A percentile compares a stretch with the other conserved stretches of the same genome.
Conservation (phyloP, 2,888 invertebrate genomes). For the Calliscelio sp. region DNA sequence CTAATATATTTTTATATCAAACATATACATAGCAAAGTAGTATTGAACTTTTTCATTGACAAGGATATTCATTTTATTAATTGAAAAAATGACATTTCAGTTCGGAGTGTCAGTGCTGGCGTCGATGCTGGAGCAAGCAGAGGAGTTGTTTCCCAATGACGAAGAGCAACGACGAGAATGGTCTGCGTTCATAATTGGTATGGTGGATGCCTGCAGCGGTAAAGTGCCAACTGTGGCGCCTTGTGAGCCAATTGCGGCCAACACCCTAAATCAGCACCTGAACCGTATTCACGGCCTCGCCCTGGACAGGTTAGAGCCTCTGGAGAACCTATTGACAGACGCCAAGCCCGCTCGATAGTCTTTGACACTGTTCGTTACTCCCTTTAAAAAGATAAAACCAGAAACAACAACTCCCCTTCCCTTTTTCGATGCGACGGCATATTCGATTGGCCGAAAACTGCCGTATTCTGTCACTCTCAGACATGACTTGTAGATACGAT, state of each 20-base stretch:
- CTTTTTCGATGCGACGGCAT: conserved; percentile 28
- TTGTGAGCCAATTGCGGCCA: conserved; percentile 81
- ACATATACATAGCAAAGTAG: no score
- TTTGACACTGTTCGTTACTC: conserved; percentile 68
- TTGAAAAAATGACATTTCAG: conserved; percentile 79
- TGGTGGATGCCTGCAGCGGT: conserved; percentile 79
- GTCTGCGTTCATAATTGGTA: conserved; percentile 81
- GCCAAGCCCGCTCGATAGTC: conserved; percentile 84
- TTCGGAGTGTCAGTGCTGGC: conserved; percentile 88
- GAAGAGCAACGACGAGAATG: conserved; percentile 79
- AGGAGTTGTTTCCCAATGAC: conserved; percentile 85
- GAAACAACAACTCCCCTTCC: conserved; percentile 7
- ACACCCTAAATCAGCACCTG: conserved; percentile 82
- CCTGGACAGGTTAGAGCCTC: conserved; percentile 79
- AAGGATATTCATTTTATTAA: not conserved
- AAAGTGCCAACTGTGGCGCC: conserved; percentile 80
- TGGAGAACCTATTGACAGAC: conserved; percentile 83
- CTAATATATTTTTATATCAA: no score
- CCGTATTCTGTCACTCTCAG: conserved; percentile 47
- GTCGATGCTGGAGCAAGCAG: conserved; percentile 87
- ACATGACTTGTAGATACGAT: conserved; percentile 67
- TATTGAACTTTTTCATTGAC: no score
- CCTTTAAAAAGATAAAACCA: no score
- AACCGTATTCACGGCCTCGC: conserved; percentile 80
- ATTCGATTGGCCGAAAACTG: conserved; percentile 62